Conservation (phyloP, 1,140 invertebrate genomes). For the Zaprionus vittiger region DNA sequence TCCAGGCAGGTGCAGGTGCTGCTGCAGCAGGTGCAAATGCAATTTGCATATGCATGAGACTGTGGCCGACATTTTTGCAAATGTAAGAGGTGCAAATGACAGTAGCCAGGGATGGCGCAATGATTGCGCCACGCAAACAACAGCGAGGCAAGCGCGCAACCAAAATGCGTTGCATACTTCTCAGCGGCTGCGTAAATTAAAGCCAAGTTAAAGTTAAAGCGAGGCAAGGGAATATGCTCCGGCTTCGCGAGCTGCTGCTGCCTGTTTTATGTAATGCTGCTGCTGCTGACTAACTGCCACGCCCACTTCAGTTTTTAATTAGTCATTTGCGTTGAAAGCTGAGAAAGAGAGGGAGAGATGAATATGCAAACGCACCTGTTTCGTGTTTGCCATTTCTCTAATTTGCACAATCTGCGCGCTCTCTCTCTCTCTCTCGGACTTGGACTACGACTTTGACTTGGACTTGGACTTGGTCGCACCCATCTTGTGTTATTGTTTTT, state of each 20-base stretch:
- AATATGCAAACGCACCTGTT: slow-evolving; percentile 80
- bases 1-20: slow-evolving; percentile 11
- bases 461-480: slow-evolving; percentile 24
- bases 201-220: slow-evolving; percentile 19
- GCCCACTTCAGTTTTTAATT: slow-evolving; percentile 78
- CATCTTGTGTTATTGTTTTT: slow-evolving; percentile 82
- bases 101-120: slow-evolving; percentile 60
- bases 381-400: slow-evolving; percentile 52
- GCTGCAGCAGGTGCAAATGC: slow-evolving; percentile 59
- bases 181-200: slow-evolving; percentile 27
- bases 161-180: slow-evolving; percentile 43
- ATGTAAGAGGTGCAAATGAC: slow-evolving; percentile 82
- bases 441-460: slow-evolving; percentile 11
- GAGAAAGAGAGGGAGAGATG: slow-evolving; percentile 36
- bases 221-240: not conserved
- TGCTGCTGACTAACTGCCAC: slow-evolving; percentile 70
- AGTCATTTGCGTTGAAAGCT: slow-evolving; percentile 67
- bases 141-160: not conserved
- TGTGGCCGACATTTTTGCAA: slow-evolving; percentile 80
- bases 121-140: slow-evolving; percentile 61
- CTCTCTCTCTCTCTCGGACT: slow-evolving; percentile 29
- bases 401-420: slow-evolving; percentile 49
- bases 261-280: slow-evolving; percentile 60
- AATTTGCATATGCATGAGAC: slow-evolving; percentile 82
- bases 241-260: slow-evolving; percentile 12